phyloP scores from a whole-genome alignment of 2,113 vertebrate species.

The Phylloscopus whistleri region DNA sequence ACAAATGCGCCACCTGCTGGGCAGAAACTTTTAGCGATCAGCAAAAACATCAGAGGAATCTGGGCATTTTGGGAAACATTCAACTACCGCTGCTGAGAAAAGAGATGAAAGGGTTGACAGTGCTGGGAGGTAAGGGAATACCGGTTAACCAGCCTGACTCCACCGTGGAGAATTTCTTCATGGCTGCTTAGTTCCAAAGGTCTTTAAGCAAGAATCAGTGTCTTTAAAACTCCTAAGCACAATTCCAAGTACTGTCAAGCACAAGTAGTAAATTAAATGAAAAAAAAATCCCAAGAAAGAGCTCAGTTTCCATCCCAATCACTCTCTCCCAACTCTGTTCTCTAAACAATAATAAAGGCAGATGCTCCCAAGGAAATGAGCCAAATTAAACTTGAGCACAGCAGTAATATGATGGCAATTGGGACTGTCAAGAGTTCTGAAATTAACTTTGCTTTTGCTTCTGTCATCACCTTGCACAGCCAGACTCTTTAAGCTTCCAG shows the following conservation, averaged over 20 bases:
- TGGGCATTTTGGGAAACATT: neutral
- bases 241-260: neutral
- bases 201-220: neutral
- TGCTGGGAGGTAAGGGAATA: neutral
- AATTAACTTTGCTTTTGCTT: neutral
- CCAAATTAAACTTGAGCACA: neutral
- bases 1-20: conserved; percentile 35
- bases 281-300: neutral
- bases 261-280: neutral
- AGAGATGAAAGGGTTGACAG: neutral
- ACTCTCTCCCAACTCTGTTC: neutral
- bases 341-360: neutral
- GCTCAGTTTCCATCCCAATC: neutral
- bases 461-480: neutral
- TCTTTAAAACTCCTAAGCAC: neutral
- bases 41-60: neutral
- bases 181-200: neutral
- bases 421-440: neutral
- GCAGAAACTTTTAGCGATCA: neutral
- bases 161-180: neutral
- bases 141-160: neutral
- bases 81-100: neutral
- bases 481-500: neutral
- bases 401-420: neutral
- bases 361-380: neutral